Conservation (phyloP, 2,113 vertebrate genomes). For the Tretioscincus oriximinensis region DNA sequence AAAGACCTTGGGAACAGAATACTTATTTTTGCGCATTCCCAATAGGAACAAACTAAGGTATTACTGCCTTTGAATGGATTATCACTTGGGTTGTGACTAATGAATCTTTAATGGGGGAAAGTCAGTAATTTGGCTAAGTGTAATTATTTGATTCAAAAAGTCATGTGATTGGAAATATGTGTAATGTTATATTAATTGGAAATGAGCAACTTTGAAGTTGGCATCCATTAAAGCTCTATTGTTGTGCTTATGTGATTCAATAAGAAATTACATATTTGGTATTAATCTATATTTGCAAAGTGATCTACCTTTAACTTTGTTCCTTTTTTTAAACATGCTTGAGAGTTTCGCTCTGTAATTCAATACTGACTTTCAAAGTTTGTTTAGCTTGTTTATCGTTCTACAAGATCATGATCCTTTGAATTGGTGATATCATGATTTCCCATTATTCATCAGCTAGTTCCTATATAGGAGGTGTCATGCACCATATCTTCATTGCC, state of each 20-base stretch:
- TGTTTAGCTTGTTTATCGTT: background rate
- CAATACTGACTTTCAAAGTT: background rate
- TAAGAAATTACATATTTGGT: background rate
- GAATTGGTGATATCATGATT: background rate
- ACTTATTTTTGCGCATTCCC: background rate
- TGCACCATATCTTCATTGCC: too few species aligned
- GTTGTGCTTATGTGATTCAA: background rate
- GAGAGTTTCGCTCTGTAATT: background rate
- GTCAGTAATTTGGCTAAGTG: background rate
- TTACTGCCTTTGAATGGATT: background rate
- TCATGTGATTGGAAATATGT: background rate
- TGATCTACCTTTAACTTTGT: background rate
- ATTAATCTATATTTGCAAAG: background rate
- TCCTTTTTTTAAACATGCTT: background rate
- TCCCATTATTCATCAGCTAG: background rate
- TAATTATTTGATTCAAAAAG: too few species aligned
- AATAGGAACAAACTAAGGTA: constrained; percentile 8
- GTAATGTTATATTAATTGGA: constrained; percentile 4
- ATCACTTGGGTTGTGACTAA: constrained; percentile 16
- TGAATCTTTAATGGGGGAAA: background rate
- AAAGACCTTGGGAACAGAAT: background rate
- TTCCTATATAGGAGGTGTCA: too few species aligned
- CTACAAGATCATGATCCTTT: too few species aligned
- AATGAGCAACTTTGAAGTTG: background rate
- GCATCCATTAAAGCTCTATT: background rate